Evolutionary conservation across 2,113 vertebrate genomes (phyloP).

Genomic region (Progne subis): DNA sequence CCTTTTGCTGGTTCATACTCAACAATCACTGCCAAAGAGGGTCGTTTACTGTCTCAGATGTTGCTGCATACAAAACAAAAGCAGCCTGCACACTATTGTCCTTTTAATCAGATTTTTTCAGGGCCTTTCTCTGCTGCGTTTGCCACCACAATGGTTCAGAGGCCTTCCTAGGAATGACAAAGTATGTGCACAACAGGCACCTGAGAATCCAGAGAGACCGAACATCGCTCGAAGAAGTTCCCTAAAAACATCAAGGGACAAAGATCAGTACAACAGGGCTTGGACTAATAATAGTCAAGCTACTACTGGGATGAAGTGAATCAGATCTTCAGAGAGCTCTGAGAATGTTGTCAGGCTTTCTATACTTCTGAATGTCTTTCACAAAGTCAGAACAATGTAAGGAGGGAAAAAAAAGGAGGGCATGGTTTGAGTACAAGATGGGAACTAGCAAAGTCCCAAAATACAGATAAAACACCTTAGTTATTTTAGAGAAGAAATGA

Average conservation of each 20-base stretch:
- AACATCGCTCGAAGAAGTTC: not conserved
- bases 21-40: not conserved
- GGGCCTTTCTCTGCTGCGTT: not conserved
- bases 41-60: not conserved
- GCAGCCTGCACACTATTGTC: not conserved
- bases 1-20: not conserved
- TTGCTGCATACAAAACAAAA: not conserved
- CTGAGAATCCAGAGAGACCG: not conserved
- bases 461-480: not conserved
- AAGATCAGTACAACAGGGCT: not conserved
- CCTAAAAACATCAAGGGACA: constrained; percentile 1
- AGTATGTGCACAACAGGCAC: rapidly evolving
- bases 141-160: not conserved
- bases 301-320: not conserved
- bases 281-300: constrained; percentile 4
- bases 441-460: not conserved
- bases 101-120: not conserved
- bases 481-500: not conserved
- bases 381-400: not conserved
- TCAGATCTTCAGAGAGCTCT: not conserved
- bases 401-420: not conserved
- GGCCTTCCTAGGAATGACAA: not conserved
- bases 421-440: not conserved
- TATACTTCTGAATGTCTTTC: not conserved
- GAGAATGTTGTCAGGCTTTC: not conserved